Evolutionary conservation across 1,140 invertebrate genomes (phyloP).

Genomic region (Drosophila sulfurigaster): DNA sequence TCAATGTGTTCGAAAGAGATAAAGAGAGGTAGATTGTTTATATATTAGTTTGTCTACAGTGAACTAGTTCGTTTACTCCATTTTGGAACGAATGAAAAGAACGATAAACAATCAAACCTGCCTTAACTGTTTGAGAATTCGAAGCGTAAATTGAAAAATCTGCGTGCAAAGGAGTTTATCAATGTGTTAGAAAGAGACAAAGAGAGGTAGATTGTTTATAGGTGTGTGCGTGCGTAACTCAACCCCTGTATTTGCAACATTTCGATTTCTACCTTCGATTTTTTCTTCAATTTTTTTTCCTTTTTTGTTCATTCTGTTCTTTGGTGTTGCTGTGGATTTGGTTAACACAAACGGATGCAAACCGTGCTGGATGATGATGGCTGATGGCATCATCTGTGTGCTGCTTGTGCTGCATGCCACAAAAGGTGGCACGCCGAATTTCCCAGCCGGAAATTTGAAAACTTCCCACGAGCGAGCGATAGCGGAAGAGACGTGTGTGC

Average conservation of each 20-base stretch:
- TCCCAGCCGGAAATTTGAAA: conserved; percentile 65
- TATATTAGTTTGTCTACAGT: too few relatives aligned
- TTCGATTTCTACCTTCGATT: conserved; percentile 5
- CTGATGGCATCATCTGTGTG: background rate
- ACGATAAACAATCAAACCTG: too few relatives aligned
- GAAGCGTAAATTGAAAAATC: conserved; percentile 9
- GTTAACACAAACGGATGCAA: conserved; percentile 1
- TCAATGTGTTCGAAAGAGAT: too few relatives aligned
- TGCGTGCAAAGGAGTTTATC: background rate
- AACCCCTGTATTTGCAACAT: background rate
- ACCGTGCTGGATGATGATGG: conserved; percentile 1
- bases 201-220: background rate
- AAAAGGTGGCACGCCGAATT: conserved; percentile 37
- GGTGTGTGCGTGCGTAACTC: background rate
- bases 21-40: background rate
- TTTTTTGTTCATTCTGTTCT: background rate
- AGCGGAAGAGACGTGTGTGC: background rate
- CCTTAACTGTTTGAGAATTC: conserved; percentile 36
- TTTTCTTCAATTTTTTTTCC: background rate
- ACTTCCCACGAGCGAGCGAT: conserved; percentile 25
- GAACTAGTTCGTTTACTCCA: too few relatives aligned
- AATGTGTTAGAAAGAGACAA: background rate
- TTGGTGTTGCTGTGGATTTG: background rate
- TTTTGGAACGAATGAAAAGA: too few relatives aligned
- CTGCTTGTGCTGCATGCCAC: background rate